phyloP scores from a whole-genome alignment of 2,797 vertebrate genomes.

The Dallia pectoralis region DNA sequence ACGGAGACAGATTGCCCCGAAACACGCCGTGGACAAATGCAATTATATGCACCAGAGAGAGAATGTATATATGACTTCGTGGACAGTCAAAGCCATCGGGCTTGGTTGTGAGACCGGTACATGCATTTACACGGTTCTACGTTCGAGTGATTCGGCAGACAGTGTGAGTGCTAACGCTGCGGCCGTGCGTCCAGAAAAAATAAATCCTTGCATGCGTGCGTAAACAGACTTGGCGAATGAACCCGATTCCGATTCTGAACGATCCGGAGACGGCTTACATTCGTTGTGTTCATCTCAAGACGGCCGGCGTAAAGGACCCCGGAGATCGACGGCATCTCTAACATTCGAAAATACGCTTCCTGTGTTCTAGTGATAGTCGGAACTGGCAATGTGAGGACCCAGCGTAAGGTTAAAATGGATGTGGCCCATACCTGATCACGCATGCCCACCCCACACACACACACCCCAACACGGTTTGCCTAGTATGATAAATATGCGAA shows the following conservation, averaged over 20 bases:
- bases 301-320: background rate
- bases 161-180: no score
- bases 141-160: no score
- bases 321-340: background rate
- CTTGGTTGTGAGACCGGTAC: no score
- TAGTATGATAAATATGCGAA: constrained; percentile 69
- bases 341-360: background rate
- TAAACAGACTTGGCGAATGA: no score
- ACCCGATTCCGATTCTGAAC: no score
- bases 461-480: constrained; percentile 55
- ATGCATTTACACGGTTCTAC: no score
- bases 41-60: background rate
- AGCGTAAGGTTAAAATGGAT: background rate
- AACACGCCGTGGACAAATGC: background rate
- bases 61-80: background rate
- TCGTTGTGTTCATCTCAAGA: no score
- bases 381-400: background rate
- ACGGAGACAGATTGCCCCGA: background rate
- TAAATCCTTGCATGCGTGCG: no score
- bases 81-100: background rate
- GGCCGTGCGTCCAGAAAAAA: no score
- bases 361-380: background rate
- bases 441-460: constrained; percentile 51
- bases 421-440: constrained; percentile 29
- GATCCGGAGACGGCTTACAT: no score